A percentile compares a stretch with the other conserved stretches of the same genome.
These are phyloP conservation scores for Phylloscopus trochilus DNA, from an alignment of 2,113 vertebrate genomes.

Conservation along the genomic window DNA sequence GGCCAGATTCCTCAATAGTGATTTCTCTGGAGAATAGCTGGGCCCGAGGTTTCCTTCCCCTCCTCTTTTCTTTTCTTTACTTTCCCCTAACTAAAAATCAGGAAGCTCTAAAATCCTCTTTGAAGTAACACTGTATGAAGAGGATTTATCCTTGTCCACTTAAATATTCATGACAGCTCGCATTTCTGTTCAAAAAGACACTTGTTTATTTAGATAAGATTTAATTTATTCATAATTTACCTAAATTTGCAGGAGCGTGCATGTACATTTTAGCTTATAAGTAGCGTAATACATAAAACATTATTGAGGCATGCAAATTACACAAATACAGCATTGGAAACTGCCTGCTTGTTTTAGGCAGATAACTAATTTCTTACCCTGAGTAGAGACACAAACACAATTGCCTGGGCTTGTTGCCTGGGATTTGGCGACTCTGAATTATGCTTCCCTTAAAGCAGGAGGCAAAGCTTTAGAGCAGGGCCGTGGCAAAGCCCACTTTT, in stretches of 20 bases:
- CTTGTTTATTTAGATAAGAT: conserved; percentile 87
- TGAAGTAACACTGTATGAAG: conserved; percentile 67
- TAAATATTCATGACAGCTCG: conserved; percentile 81
- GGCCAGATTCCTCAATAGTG: background rate
- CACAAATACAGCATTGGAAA: conserved; percentile 52
- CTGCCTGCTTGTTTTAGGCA: conserved; percentile 68
- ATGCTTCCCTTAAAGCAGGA: background rate
- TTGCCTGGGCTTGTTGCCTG: conserved; percentile 45
- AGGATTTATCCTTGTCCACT: conserved; percentile 75
- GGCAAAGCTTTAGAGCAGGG: background rate
- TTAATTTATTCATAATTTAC: conserved; percentile 88
- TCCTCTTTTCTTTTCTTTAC: conserved; percentile 2
- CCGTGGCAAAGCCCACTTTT: background rate
- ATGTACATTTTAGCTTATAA: conserved; percentile 78
- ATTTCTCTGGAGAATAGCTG: conserved; percentile 13
- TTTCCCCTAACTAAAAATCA: conserved; percentile 60
- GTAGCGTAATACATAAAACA: conserved; percentile 77
- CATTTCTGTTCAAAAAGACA: conserved; percentile 79
- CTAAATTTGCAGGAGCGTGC: conserved; percentile 78
- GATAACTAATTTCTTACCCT: conserved; percentile 70
- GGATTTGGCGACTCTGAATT: conserved; percentile 34
- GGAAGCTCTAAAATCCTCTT: conserved; percentile 60
- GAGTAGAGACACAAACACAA: conserved; percentile 55
- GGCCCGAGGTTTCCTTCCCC: background rate
- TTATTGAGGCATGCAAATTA: conserved; percentile 74